These are phyloP conservation scores for Botia almorhae DNA, from an alignment of 2,797 vertebrate genomes.

Conservation along the genomic window DNA sequence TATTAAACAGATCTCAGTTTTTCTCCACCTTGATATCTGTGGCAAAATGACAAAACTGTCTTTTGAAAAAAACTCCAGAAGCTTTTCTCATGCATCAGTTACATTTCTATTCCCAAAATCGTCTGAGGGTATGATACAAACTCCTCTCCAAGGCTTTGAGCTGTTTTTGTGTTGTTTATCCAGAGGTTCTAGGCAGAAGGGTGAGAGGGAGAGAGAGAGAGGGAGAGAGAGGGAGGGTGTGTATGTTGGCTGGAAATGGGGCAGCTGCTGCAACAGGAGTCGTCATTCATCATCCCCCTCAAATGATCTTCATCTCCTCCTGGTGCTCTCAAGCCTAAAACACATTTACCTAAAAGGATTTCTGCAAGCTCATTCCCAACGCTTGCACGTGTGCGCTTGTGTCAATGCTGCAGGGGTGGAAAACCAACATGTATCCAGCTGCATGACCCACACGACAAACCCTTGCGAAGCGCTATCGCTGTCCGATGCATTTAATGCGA, in stretches of 20 bases:
- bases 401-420: background rate
- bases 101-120: constrained; percentile 74
- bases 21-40: constrained; percentile 76
- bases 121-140: constrained; percentile 69
- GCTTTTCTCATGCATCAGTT: constrained; percentile 77
- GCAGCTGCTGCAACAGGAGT: constrained; percentile 72
- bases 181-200: background rate
- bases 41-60: constrained; percentile 69
- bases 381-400: constrained; percentile 5
- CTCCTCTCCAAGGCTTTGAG: constrained; percentile 68
- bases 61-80: constrained; percentile 74
- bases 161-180: constrained; percentile 51
- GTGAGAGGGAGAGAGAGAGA: constrained; percentile 23
- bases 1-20: constrained; percentile 43
- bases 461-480: background rate
- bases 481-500: constrained; percentile 26
- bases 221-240: constrained; percentile 35
- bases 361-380: constrained; percentile 57
- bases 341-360: constrained; percentile 72
- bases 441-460: constrained; percentile 1
- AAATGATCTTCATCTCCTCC: constrained; percentile 71
- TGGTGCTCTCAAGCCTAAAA: constrained; percentile 69
- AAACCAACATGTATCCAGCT: background rate
- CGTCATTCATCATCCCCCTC: constrained; percentile 71
- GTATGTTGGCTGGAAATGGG: constrained; percentile 69